Conservation (phyloP, 1,140 invertebrate species). For the Apis laboriosa region DNA sequence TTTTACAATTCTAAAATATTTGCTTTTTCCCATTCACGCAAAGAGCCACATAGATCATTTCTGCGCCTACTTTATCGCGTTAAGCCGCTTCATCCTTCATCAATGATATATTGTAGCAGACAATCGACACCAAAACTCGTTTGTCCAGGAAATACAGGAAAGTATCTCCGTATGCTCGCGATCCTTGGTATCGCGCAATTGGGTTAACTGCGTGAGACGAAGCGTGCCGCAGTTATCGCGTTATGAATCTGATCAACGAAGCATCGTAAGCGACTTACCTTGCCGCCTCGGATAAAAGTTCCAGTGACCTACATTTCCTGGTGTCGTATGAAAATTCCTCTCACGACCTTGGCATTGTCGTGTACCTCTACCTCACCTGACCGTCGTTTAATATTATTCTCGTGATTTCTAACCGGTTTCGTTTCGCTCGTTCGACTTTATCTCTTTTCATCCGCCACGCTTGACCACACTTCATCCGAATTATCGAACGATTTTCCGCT, state of each 20-base stretch:
- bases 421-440: background rate
- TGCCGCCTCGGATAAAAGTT: background rate
- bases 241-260: conserved; percentile 13
- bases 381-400: background rate
- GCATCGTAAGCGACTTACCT: background rate
- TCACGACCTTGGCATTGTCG: conserved; percentile 22
- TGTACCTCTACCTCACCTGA: background rate
- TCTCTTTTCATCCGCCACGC: background rate
- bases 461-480: background rate
- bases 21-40: too few species aligned
- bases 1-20: too few species aligned
- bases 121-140: background rate
- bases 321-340: conserved; percentile 14
- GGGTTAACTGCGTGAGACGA: conserved; percentile 61
- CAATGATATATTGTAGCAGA: too few species aligned
- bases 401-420: conserved; percentile 6
- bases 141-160: background rate
- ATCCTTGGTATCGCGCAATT: conserved; percentile 56
- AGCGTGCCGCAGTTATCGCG: conserved; percentile 39
- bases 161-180: conserved; percentile 12
- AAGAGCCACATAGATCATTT: background rate
- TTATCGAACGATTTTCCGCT: background rate
- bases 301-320: conserved; percentile 14
- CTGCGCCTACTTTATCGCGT: background rate
- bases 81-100: background rate